Evolutionary conservation across 2,888 invertebrate genomes (phyloP).

Genomic region (Clusia tigrina): DNA sequence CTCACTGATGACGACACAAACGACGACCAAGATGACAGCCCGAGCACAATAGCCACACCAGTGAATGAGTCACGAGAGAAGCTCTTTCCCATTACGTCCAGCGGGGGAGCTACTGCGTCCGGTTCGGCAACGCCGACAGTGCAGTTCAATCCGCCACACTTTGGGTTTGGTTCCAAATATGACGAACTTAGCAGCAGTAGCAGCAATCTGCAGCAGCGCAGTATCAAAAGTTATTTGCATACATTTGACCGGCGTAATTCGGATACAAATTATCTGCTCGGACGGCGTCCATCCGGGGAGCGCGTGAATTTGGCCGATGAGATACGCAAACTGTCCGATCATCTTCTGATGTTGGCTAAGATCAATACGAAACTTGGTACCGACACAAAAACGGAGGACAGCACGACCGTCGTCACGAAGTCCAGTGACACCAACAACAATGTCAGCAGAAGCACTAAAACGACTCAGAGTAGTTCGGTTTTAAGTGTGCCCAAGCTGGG

Average conservation of each 20-base stretch:
- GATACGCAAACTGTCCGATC: conserved; percentile 83
- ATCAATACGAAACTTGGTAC: conserved; percentile 67
- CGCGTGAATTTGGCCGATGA: conserved; percentile 80
- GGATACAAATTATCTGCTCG: conserved; percentile 76
- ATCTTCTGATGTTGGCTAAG: conserved; percentile 75
- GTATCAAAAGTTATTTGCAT: conserved; percentile 63
- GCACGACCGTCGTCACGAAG: background rate
- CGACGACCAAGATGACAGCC: conserved; percentile 37
- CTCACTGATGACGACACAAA: conserved; percentile 68
- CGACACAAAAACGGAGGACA: conserved; percentile 28
- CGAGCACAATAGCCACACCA: conserved; percentile 48
- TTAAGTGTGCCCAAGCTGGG: background rate
- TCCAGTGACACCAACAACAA: conserved; percentile 19
- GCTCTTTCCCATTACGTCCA: conserved; percentile 41
- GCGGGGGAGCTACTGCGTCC: conserved; percentile 57
- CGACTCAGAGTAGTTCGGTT: conserved; percentile 7
- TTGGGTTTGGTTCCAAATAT: conserved; percentile 49
- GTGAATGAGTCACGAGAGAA: conserved; percentile 61
- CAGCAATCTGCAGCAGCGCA: conserved; percentile 49
- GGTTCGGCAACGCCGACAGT: conserved; percentile 43
- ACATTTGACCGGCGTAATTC: conserved; percentile 78
- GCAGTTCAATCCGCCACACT: conserved; percentile 34
- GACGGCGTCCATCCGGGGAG: conserved; percentile 69
- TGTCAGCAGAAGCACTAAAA: conserved; percentile 10
- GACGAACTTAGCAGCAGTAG: conserved; percentile 51